Conservation (phyloP, 2,888 invertebrate genomes). For the Drosophila antonietae region DNA sequence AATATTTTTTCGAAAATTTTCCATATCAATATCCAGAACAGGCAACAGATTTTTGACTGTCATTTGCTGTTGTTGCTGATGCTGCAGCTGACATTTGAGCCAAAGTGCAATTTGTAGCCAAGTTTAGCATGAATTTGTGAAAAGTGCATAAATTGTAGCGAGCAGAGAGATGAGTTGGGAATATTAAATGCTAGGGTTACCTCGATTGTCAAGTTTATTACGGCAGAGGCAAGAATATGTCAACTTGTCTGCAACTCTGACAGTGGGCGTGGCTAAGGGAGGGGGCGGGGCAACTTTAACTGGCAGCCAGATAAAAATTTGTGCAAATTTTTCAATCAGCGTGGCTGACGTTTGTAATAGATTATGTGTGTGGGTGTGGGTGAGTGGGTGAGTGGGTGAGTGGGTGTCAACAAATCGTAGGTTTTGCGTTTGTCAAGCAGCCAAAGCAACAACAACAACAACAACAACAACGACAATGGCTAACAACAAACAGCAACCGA, state of each 20-base stretch:
- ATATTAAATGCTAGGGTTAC: background rate
- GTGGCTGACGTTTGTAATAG: slow-evolving; percentile 23
- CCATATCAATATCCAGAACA: slow-evolving; percentile 13
- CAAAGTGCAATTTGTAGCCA: slow-evolving; percentile 79
- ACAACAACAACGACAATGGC: slow-evolving; percentile 13
- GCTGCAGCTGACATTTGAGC: slow-evolving; percentile 23
- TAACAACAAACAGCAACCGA: slow-evolving; percentile 33
- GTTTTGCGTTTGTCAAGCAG: slow-evolving; percentile 43
- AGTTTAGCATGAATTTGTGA: slow-evolving; percentile 65
- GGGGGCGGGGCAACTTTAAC: slow-evolving; percentile 17
- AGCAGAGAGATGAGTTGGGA: slow-evolving; percentile 5
- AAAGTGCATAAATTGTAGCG: slow-evolving; percentile 63
- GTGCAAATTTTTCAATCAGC: slow-evolving; percentile 75
- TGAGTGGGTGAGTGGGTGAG: background rate
- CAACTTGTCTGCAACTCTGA: slow-evolving; percentile 29
- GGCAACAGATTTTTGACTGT: slow-evolving; percentile 19
- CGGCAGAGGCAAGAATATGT: slow-evolving; percentile 39
- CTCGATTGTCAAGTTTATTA: slow-evolving; percentile 57
- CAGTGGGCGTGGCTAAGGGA: slow-evolving; percentile 3
- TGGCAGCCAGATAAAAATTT: slow-evolving; percentile 60
- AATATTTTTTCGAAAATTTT: slow-evolving; percentile 12
- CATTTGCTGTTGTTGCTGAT: slow-evolving; percentile 32
- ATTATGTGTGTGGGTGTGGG: background rate
- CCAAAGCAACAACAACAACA: slow-evolving; percentile 14
- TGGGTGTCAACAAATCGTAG: slow-evolving; percentile 42